A percentile compares a stretch with the other conserved stretches of the same genome.
phyloP scores from a whole-genome alignment of 2,113 vertebrate species.

The Oriolus oriolus region DNA sequence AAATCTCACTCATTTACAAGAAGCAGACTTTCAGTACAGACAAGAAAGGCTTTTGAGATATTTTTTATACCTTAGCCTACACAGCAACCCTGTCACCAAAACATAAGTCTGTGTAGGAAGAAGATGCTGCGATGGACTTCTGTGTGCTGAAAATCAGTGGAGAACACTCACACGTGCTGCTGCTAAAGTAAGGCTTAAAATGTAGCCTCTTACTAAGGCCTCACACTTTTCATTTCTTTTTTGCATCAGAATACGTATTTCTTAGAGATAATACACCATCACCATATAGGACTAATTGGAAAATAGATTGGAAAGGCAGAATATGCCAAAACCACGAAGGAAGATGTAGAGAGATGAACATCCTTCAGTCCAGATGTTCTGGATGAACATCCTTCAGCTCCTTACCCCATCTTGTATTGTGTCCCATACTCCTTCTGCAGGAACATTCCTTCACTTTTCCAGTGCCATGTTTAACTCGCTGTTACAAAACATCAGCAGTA shows the following conservation, averaged over 20 bases:
- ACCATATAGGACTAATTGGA: neutral
- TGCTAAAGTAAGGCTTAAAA: neutral
- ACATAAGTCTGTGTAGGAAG: neutral
- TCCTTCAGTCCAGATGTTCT: neutral
- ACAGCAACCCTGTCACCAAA: neutral
- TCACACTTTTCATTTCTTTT: neutral
- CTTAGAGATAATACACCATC: neutral
- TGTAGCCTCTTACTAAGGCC: neutral
- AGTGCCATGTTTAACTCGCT: neutral
- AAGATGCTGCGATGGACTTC: neutral
- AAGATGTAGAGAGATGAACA: neutral
- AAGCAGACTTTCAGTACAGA: neutral
- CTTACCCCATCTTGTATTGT: neutral
- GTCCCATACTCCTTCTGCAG: neutral
- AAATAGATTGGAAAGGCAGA: neutral
- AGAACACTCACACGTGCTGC: neutral
- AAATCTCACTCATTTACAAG: neutral
- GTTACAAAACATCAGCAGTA: neutral
- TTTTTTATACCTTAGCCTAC: neutral
- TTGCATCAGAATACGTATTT: rapidly evolving
- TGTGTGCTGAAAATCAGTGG: neutral
- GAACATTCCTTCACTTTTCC: neutral
- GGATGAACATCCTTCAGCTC: neutral
- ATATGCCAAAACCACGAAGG: neutral
- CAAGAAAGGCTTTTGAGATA: neutral